A percentile compares a stretch with the other conserved stretches of the same genome.
Conservation (phyloP, 2,797 vertebrate genomes). For the Odontamblyopus rebecca region DNA sequence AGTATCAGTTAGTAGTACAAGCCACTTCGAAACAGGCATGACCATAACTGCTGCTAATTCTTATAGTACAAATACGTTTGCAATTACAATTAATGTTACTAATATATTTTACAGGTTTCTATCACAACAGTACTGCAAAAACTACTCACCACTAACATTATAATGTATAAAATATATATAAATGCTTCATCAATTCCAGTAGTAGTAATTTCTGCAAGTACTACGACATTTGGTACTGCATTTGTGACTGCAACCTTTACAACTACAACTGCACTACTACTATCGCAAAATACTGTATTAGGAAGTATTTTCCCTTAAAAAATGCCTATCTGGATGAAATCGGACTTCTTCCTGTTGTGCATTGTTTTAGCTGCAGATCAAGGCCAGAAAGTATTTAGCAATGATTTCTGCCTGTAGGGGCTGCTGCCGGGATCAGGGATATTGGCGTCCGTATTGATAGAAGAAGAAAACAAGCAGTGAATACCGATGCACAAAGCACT, state of each 20-base stretch:
- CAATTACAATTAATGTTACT: no score
- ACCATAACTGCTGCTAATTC: no score
- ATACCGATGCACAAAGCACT: constrained; percentile 16
- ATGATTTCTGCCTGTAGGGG: constrained; percentile 17
- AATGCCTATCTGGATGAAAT: not conserved
- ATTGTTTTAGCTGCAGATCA: constrained; percentile 12
- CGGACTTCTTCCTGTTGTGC: constrained; percentile 3
- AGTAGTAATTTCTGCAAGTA: no score
- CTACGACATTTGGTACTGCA: not conserved
- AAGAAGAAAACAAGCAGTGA: constrained; percentile 25
- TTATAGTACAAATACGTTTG: no score
- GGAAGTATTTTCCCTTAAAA: not conserved
- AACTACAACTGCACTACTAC: not conserved
- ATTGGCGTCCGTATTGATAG: constrained; percentile 15
- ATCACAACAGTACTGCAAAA: no score
- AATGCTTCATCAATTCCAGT: not conserved
- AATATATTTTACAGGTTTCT: no score
- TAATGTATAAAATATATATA: not conserved
- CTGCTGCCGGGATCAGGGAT: constrained; percentile 25
- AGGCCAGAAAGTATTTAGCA: constrained; percentile 23
- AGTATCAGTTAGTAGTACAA: no score
- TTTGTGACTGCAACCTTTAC: not conserved
- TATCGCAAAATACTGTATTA: not conserved
- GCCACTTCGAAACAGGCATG: no score
- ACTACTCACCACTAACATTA: no score